Conservation (phyloP, 2,113 vertebrate species). For the Siphamia tubifer region DNA sequence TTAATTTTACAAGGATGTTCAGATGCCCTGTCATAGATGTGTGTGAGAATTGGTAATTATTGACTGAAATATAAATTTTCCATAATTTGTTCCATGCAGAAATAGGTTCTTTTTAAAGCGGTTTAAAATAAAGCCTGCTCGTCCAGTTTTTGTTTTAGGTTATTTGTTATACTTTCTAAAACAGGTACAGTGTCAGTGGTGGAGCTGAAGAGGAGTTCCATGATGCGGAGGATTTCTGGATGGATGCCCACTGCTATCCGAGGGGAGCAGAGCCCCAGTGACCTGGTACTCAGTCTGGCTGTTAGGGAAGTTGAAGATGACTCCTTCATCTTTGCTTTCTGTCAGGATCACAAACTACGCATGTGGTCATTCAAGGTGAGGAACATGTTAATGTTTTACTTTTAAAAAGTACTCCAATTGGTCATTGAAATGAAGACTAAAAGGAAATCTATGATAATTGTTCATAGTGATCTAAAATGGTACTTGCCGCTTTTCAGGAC, state of each 20-base stretch:
- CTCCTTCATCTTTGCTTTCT: conserved; percentile 90
- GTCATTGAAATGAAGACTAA: too few relatives aligned
- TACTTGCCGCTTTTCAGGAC: conserved; percentile 72
- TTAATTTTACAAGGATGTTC: too few relatives aligned
- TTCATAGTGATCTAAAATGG: too few relatives aligned
- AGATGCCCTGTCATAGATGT: too few relatives aligned
- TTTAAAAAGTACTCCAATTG: too few relatives aligned
- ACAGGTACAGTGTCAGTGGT: conserved; percentile 78
- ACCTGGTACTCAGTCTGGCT: conserved; percentile 85
- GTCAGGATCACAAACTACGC: conserved; percentile 92
- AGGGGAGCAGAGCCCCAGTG: conserved; percentile 83
- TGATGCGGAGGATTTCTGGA: conserved; percentile 88
- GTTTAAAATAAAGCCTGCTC: too few relatives aligned
- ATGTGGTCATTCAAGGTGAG: conserved; percentile 89
- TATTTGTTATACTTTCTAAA: not conserved
- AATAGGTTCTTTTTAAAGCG: too few relatives aligned
- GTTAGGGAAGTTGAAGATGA: conserved; percentile 88
- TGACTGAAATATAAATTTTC: too few relatives aligned
- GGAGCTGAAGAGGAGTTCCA: conserved; percentile 91
- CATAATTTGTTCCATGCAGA: too few relatives aligned
- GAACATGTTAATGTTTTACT: too few relatives aligned
- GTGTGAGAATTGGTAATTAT: not conserved
- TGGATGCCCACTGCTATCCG: conserved; percentile 95
- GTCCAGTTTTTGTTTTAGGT: not conserved
- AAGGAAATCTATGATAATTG: too few relatives aligned